These are phyloP conservation scores for Cygnus buccinator DNA, from an alignment of 2,113 vertebrate genomes.

Conservation along the genomic window DNA sequence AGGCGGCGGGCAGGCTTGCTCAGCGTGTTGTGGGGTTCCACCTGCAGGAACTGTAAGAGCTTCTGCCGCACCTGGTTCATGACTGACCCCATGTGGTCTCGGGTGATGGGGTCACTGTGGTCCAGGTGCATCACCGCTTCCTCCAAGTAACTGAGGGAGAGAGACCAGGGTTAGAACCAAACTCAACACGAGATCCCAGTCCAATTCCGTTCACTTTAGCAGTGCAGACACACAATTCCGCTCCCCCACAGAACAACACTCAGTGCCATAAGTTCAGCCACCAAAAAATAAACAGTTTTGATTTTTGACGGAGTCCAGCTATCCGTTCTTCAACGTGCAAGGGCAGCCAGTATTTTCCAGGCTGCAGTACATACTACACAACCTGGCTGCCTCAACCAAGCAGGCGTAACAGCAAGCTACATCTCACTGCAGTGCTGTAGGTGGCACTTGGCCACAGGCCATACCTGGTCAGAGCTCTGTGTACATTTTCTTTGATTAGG, in stretches of 20 bases:
- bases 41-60: conserved; percentile 92
- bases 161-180: background rate
- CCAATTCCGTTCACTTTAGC: rapidly evolving
- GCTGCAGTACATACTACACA: background rate
- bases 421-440: background rate
- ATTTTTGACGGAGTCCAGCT: background rate
- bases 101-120: conserved; percentile 92
- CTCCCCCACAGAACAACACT: background rate
- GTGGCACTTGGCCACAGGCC: background rate
- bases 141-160: conserved; percentile 89
- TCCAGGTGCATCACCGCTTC: conserved; percentile 97
- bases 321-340: background rate
- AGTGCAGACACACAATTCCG: background rate
- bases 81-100: conserved; percentile 95
- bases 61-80: conserved; percentile 93
- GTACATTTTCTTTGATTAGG: background rate
- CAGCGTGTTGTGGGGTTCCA: conserved; percentile 87
- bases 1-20: conserved; percentile 91
- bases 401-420: background rate
- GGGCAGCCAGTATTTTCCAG: background rate
- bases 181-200: rapidly evolving
- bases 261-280: background rate
- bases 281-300: background rate
- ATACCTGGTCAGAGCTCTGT: background rate
- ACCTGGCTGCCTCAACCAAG: background rate